phyloP scores from a whole-genome alignment of 1,140 invertebrate genomes.

The Centruroides sculpturatus region DNA sequence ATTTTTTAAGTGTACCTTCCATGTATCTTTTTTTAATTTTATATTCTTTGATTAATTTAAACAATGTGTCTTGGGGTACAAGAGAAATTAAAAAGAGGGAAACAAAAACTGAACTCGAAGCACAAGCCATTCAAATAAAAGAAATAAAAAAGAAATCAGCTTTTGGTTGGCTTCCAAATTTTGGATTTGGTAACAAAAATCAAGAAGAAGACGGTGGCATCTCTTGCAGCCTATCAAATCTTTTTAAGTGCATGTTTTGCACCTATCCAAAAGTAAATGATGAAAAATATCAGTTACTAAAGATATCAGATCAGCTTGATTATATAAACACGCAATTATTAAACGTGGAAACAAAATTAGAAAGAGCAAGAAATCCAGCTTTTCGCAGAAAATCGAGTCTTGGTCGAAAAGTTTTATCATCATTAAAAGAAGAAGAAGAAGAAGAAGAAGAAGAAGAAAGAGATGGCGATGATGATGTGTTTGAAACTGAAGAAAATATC shows the following conservation, averaged over 20 bases:
- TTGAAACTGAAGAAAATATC: no score
- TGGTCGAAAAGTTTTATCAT: constrained; percentile 1
- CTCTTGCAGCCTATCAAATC: constrained; percentile 70
- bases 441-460: constrained; percentile 1
- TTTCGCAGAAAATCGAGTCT: constrained; percentile 21
- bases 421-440: neutral
- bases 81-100: constrained; percentile 65
- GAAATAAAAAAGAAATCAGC: neutral
- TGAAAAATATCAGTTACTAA: constrained; percentile 66
- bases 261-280: constrained; percentile 73
- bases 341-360: no score
- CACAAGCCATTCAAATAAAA: constrained; percentile 12
- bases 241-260: constrained; percentile 79
- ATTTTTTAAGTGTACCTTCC: constrained; percentile 90
- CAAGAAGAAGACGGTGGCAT: constrained; percentile 75
- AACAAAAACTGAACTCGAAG: constrained; percentile 82
- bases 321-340: constrained; percentile 41
- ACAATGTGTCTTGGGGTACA: constrained; percentile 97
- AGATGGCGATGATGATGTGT: neutral
- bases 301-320: constrained; percentile 70
- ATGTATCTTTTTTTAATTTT: constrained; percentile 95
- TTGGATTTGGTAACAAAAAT: neutral
- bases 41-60: constrained; percentile 94
- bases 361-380: no score
- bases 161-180: neutral